Evolutionary conservation across 2,797 vertebrate genomes (phyloP).

Genomic region (Sebastes kiyomatsui): DNA sequence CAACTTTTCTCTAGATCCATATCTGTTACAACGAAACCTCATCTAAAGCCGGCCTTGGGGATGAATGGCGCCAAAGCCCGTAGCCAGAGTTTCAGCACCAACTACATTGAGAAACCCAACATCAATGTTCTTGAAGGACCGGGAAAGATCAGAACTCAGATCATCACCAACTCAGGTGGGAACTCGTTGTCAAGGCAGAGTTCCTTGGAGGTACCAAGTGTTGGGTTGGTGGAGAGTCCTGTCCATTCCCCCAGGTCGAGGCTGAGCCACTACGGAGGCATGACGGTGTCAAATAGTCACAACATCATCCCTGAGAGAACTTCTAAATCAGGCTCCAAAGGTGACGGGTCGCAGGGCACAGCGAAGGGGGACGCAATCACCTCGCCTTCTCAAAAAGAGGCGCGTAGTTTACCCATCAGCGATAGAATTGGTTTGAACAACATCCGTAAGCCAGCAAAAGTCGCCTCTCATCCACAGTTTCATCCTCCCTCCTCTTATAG

Average conservation of each 20-base stretch:
- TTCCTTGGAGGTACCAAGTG: constrained; percentile 72
- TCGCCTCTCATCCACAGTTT: constrained; percentile 75
- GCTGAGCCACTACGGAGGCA: constrained; percentile 80
- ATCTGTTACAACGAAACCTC: constrained; percentile 87
- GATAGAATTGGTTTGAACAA: constrained; percentile 68
- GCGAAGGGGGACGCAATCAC: constrained; percentile 69
- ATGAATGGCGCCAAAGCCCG: constrained; percentile 96
- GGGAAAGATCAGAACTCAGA: constrained; percentile 89
- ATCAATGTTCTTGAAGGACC: constrained; percentile 78
- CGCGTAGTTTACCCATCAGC: constrained; percentile 42
- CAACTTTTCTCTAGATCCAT: constrained; percentile 86
- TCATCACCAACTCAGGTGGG: constrained; percentile 92
- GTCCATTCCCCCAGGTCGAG: constrained; percentile 56
- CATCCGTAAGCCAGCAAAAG: constrained; percentile 68
- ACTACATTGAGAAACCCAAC: constrained; percentile 85
- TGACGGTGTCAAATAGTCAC: constrained; percentile 73
- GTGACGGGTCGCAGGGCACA: constrained; percentile 58
- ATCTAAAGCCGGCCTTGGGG: constrained; percentile 91
- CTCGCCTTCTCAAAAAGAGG: constrained; percentile 73
- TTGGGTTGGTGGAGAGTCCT: constrained; percentile 70
- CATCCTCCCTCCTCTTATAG: constrained; percentile 62
- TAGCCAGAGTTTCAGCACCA: constrained; percentile 91
- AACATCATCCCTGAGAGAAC: constrained; percentile 82
- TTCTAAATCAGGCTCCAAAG: constrained; percentile 68
- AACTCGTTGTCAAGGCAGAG: constrained; percentile 89